These are phyloP conservation scores for Oncorhynchus kisutch DNA, from an alignment of 2,113 vertebrate genomes.

Conservation along the genomic window DNA sequence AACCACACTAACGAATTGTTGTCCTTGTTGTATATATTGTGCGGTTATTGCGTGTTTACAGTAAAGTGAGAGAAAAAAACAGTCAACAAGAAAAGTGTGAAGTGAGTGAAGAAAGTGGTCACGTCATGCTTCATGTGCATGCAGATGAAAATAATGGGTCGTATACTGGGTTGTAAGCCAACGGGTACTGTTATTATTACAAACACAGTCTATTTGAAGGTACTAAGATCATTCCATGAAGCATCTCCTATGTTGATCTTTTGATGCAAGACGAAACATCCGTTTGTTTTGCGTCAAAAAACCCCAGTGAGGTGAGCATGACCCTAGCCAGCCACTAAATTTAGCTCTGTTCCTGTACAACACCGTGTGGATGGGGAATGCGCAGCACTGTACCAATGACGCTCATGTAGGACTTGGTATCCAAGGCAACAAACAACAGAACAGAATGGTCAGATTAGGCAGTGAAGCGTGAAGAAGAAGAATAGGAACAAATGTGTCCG, in stretches of 20 bases:
- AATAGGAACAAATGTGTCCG: conserved; percentile 52
- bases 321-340: conserved; percentile 12
- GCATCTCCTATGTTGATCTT: background rate
- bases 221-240: no score
- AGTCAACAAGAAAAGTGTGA: no score
- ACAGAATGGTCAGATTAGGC: conserved; percentile 67
- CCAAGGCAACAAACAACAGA: conserved; percentile 79
- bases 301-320: background rate
- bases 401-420: conserved; percentile 73
- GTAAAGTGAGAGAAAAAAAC: no score
- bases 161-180: no score
- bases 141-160: no score
- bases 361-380: conserved; percentile 1
- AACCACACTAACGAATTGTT: no score
- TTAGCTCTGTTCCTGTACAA: conserved; percentile 7
- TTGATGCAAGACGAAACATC: background rate
- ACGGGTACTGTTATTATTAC: no score
- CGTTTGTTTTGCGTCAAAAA: background rate
- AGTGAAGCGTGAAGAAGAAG: conserved; percentile 49
- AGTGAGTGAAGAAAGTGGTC: no score
- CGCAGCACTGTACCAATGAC: conserved; percentile 39
- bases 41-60: no score
- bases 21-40: no score
- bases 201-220: no score
- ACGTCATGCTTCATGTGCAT: no score